A percentile compares a stretch with the other conserved stretches of the same genome.
phyloP scores from a whole-genome alignment of 2,888 invertebrate species.

The Melinaea marsaeus region DNA sequence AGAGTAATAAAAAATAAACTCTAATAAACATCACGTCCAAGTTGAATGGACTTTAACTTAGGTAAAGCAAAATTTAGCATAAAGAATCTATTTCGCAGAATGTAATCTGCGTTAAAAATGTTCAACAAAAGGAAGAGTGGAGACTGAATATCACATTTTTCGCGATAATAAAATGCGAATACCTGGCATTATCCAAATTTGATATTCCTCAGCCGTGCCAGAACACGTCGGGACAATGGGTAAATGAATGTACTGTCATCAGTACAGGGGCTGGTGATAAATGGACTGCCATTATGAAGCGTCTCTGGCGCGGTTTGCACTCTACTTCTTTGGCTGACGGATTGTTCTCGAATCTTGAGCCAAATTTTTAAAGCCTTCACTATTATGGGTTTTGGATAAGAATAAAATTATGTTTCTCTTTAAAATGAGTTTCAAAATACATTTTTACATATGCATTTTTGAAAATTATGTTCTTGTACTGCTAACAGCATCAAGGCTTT shows the following conservation, averaged over 20 bases:
- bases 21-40: background rate
- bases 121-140: background rate
- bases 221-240: constrained; percentile 44
- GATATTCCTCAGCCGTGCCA: constrained; percentile 49
- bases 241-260: constrained; percentile 50
- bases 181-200: constrained; percentile 35
- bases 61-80: background rate
- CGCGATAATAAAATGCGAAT: constrained; percentile 26
- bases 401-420: background rate
- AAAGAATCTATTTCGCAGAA: background rate
- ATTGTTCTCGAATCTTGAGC: constrained; percentile 17
- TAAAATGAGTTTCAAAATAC: no score
- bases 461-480: no score
- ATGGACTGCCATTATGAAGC: constrained; percentile 38
- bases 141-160: constrained; percentile 17
- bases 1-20: no score
- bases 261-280: constrained; percentile 43
- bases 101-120: constrained; percentile 3
- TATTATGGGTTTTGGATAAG: background rate
- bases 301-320: constrained; percentile 26
- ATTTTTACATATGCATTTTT: no score
- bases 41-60: background rate
- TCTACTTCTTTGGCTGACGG: constrained; percentile 22
- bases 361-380: constrained; percentile 4
- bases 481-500: no score